phyloP scores from a whole-genome alignment of 1,140 invertebrate genomes.

The Drosophila azteca region DNA sequence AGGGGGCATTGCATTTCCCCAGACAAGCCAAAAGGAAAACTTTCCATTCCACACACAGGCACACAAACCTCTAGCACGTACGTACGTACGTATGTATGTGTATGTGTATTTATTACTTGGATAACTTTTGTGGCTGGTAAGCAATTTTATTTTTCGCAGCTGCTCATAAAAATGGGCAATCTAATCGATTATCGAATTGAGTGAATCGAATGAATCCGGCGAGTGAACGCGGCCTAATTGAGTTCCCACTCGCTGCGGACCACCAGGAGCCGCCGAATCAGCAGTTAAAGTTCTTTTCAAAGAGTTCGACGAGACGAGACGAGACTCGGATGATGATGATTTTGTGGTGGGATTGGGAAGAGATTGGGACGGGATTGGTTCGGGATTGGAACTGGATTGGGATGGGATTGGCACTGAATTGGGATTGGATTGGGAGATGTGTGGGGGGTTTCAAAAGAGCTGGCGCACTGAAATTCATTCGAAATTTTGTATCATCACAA shows the following conservation, averaged over 20 bases:
- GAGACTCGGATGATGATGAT: no score
- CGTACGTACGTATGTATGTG: conserved; percentile 22
- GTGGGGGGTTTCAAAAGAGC: no score
- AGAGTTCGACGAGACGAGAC: background rate
- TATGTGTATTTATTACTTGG: conserved; percentile 73
- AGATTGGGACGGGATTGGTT: background rate
- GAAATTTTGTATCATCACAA: no score
- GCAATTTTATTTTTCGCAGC: conserved; percentile 60
- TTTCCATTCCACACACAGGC: conserved; percentile 35
- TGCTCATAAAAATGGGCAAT: conserved; percentile 63
- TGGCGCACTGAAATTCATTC: no score
- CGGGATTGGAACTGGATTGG: no score
- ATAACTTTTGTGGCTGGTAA: conserved; percentile 75
- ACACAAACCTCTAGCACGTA: background rate
- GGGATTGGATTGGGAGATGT: no score
- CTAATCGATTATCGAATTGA: conserved; percentile 72
- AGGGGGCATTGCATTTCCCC: conserved; percentile 62
- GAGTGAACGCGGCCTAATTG: conserved; percentile 63
- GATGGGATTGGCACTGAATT: background rate
- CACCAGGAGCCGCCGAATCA: conserved; percentile 41
- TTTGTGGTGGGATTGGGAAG: no score
- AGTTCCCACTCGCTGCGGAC: conserved; percentile 45
- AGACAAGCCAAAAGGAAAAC: conserved; percentile 28
- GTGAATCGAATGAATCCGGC: conserved; percentile 27
- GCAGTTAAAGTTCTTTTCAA: conserved; percentile 42